A percentile compares a stretch with the other conserved stretches of the same genome.
These are phyloP conservation scores for Axea sp. DNA, from an alignment of 2,888 invertebrate species.

Conservation along the genomic window DNA sequence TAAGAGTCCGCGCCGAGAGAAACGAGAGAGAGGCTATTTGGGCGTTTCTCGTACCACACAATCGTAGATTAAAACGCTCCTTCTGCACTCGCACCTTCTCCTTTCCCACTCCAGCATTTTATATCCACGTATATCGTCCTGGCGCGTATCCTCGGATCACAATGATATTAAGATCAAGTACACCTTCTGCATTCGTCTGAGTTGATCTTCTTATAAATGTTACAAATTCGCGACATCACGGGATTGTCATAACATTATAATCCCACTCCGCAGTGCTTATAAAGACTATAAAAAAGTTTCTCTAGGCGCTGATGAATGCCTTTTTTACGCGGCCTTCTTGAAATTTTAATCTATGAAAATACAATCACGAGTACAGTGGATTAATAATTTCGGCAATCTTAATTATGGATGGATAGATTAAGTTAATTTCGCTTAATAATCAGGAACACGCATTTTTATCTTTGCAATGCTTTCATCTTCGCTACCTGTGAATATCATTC, in stretches of 20 bases:
- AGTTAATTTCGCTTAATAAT: conserved; percentile 63
- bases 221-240: conserved; percentile 55
- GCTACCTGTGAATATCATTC: conserved; percentile 62
- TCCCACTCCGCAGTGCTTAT: conserved; percentile 29
- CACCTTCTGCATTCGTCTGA: conserved; percentile 51
- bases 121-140: conserved; percentile 67
- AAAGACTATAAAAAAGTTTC: conserved; percentile 36
- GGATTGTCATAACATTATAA: conserved; percentile 52
- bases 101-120: conserved; percentile 61
- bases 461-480: conserved; percentile 45
- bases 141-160: conserved; percentile 69
- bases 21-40: conserved; percentile 61
- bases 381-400: conserved; percentile 64
- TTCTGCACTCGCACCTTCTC: conserved; percentile 77
- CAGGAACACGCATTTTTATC: conserved; percentile 65
- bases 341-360: conserved; percentile 12
- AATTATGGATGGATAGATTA: conserved; percentile 68
- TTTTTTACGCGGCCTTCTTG: conserved; percentile 19
- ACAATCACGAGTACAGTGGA: neutral
- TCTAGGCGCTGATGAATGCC: conserved; percentile 28
- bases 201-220: conserved; percentile 58
- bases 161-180: conserved; percentile 68
- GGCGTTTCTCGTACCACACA: conserved; percentile 70
- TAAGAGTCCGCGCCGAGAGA: conserved; percentile 59
- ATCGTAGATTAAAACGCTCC: conserved; percentile 79